Conservation (phyloP, 2,888 invertebrate genomes). For the Listrodromus nycthemerus region DNA sequence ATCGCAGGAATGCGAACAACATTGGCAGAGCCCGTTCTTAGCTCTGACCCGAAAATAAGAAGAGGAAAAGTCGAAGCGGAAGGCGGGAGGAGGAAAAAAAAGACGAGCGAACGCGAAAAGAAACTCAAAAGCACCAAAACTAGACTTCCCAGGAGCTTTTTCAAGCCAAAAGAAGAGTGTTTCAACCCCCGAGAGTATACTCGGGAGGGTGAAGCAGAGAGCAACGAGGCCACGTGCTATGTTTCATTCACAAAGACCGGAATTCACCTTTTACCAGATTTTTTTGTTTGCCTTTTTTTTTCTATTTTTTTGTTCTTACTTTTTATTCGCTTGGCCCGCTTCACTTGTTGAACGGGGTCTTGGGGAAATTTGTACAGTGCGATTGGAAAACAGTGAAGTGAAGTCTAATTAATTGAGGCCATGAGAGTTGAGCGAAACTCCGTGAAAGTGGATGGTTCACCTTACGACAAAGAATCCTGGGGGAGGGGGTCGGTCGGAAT, state of each 20-base stretch:
- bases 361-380: conserved; percentile 32
- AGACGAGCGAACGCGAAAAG: conserved; percentile 4
- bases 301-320: neutral
- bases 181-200: conserved; percentile 17
- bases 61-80: neutral
- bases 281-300: neutral
- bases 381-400: conserved; percentile 45
- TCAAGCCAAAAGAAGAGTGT: conserved; percentile 21
- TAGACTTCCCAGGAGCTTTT: conserved; percentile 16
- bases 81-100: neutral
- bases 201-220: conserved; percentile 5
- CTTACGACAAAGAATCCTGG: conserved; percentile 21
- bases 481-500: conserved; percentile 15
- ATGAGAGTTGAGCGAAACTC: neutral
- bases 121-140: conserved; percentile 16
- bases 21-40: conserved; percentile 10
- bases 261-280: conserved; percentile 25
- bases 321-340: conserved; percentile 48
- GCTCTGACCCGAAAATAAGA: conserved; percentile 26
- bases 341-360: conserved; percentile 51
- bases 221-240: conserved; percentile 30
- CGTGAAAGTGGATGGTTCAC: conserved; percentile 3
- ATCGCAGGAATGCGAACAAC: neutral
- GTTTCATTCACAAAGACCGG: conserved; percentile 48
- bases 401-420: conserved; percentile 39